Evolutionary conservation across 2,797 vertebrate genomes (phyloP).

Genomic region (Epinephelus awoara): DNA sequence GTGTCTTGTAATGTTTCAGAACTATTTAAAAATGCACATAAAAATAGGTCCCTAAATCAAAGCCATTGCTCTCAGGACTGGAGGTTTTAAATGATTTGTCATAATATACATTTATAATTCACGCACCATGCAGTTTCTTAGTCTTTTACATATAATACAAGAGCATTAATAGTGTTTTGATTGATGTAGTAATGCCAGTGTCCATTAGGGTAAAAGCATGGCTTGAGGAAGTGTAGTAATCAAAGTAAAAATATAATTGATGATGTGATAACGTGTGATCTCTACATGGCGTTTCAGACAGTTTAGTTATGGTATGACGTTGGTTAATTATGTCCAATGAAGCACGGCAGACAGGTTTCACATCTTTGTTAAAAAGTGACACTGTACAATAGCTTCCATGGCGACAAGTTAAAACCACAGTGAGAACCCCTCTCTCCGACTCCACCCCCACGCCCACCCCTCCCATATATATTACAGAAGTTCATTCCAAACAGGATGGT

Average conservation of each 20-base stretch:
- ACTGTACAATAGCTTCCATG: conserved; percentile 85
- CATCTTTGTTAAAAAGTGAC: conserved; percentile 87
- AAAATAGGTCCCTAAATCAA: conserved; percentile 84
- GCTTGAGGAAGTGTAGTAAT: conserved; percentile 66
- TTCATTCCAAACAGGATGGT: conserved; percentile 80
- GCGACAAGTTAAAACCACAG: conserved; percentile 81
- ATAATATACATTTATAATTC: conserved; percentile 86
- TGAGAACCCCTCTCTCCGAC: conserved; percentile 56
- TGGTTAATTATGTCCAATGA: conserved; percentile 73
- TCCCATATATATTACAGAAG: conserved; percentile 77
- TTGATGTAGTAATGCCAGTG: conserved; percentile 74
- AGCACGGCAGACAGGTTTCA: conserved; percentile 78
- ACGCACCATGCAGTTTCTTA: conserved; percentile 88
- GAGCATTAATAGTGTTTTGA: conserved; percentile 79
- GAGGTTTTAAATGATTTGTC: conserved; percentile 81
- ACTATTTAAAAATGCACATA: conserved; percentile 82
- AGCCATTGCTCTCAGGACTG: conserved; percentile 77
- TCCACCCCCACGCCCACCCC: conserved; percentile 37
- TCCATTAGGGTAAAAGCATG: conserved; percentile 73
- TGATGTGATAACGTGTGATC: conserved; percentile 63
- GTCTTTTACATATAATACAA: conserved; percentile 89
- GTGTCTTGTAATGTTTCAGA: conserved; percentile 76
- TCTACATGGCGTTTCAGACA: conserved; percentile 60
- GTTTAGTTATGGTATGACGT: conserved; percentile 71
- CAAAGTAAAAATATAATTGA: conserved; percentile 77